Conservation (phyloP, 2,888 invertebrate species). For the Gymnosoma rotundatum region DNA sequence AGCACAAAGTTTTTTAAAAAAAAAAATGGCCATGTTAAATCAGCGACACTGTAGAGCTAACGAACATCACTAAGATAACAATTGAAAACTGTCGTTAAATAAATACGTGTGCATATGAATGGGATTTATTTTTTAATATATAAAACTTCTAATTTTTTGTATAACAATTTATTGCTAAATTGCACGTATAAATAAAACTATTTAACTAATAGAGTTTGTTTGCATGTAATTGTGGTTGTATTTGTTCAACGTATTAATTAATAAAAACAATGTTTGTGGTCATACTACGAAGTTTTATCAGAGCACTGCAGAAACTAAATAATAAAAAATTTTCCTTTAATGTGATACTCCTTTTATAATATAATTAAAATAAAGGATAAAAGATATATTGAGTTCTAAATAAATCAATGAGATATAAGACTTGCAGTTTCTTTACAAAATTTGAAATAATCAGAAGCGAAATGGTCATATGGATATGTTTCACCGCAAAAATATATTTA, state of each 20-base stretch:
- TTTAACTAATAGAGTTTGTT: conserved; percentile 16
- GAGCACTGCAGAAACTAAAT: background rate
- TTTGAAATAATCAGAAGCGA: too few species aligned
- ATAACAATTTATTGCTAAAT: background rate
- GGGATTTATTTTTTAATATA: background rate
- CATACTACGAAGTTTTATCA: background rate
- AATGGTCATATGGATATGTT: too few species aligned
- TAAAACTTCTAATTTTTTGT: background rate
- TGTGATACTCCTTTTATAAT: too few species aligned
- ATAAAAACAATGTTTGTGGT: conserved; percentile 19
- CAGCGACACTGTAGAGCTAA: background rate
- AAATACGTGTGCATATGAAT: background rate
- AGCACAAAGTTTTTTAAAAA: too few species aligned
- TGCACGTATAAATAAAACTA: conserved; percentile 6
- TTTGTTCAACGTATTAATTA: conserved; percentile 18
- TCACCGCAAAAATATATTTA: too few species aligned
- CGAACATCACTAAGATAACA: background rate
- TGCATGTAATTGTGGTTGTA: conserved; percentile 27
- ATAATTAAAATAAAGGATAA: too few species aligned
- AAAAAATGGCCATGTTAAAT: too few species aligned
- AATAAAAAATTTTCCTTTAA: too few species aligned
- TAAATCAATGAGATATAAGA: too few species aligned
- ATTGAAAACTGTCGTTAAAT: background rate
- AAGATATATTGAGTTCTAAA: too few species aligned
- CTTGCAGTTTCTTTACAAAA: too few species aligned